These are phyloP conservation scores for Poeciliopsis infans DNA, from an alignment of 2,797 vertebrate species.

Conservation along the genomic window DNA sequence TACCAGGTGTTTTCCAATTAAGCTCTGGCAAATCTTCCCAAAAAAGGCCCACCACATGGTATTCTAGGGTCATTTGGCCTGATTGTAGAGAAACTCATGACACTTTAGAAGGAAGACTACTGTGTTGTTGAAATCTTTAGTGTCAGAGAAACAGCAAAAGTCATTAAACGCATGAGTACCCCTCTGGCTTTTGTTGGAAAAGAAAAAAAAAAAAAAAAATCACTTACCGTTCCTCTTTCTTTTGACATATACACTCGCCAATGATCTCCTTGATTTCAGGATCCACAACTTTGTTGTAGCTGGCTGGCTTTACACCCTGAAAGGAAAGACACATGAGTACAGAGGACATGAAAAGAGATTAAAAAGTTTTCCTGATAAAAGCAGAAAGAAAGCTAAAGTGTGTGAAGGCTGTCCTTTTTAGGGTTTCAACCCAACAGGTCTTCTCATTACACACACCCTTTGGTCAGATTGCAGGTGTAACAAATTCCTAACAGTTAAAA, in stretches of 20 bases:
- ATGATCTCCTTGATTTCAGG: constrained; percentile 99
- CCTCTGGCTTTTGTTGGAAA: constrained; percentile 40
- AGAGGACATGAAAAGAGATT: constrained; percentile 21
- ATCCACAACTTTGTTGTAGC: constrained; percentile 96
- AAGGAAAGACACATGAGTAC: constrained; percentile 43
- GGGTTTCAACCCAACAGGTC: background rate
- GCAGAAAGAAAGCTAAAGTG: constrained; percentile 19
- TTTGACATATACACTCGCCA: constrained; percentile 98
- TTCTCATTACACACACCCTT: constrained; percentile 1
- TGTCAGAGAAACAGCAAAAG: constrained; percentile 41
- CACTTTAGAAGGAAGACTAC: constrained; percentile 35
- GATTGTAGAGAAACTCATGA: constrained; percentile 42
- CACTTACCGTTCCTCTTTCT: constrained; percentile 97
- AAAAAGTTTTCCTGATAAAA: constrained; percentile 24
- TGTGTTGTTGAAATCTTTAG: constrained; percentile 49
- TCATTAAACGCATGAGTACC: constrained; percentile 43
- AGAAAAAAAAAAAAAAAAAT: constrained; percentile 13
- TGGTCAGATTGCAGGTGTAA: constrained; percentile 13
- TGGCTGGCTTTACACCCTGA: constrained; percentile 98
- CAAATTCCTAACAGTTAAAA: constrained; percentile 18
- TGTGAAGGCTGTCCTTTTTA: background rate
- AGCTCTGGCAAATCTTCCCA: constrained; percentile 11
- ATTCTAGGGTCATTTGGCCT: constrained; percentile 34
- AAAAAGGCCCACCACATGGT: constrained; percentile 14
- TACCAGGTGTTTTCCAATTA: constrained; percentile 6